Evolutionary conservation across 2,888 invertebrate genomes (phyloP).

Genomic region (Electrophaes corylata): DNA sequence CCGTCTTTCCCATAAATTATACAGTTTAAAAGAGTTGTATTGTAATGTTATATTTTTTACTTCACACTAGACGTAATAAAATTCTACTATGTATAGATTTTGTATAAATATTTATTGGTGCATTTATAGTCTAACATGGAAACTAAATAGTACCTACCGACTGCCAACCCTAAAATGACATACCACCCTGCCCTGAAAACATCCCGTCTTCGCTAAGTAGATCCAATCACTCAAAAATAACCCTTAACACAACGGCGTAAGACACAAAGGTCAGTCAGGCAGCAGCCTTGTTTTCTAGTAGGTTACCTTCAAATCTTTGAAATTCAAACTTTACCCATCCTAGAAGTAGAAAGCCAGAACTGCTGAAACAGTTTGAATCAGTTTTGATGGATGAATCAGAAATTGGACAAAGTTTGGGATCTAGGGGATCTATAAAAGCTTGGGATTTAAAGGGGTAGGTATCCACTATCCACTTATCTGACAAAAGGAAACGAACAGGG

Average conservation of each 20-base stretch:
- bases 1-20: not conserved
- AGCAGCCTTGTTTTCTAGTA: conserved; percentile 55
- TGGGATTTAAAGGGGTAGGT: conserved; percentile 8
- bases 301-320: conserved; percentile 32
- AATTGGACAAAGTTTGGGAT: conserved; percentile 19
- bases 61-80: no score
- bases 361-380: conserved; percentile 22
- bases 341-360: conserved; percentile 23
- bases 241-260: conserved; percentile 19
- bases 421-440: conserved; percentile 19
- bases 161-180: conserved; percentile 43
- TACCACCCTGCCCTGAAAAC: conserved; percentile 39
- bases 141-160: no score
- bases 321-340: conserved; percentile 27
- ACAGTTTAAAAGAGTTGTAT: no score
- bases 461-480: not conserved
- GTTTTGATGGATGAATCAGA: conserved; percentile 30
- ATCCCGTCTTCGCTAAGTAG: conserved; percentile 33
- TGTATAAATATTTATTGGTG: no score
- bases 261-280: conserved; percentile 11
- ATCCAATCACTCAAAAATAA: conserved; percentile 29
- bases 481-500: not conserved
- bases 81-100: no score
- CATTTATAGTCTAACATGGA: no score
- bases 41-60: no score